A percentile compares a stretch with the other conserved stretches of the same genome.
These are phyloP conservation scores for Homalodisca vitripennis DNA, from an alignment of 1,140 invertebrate genomes.

Conservation along the genomic window DNA sequence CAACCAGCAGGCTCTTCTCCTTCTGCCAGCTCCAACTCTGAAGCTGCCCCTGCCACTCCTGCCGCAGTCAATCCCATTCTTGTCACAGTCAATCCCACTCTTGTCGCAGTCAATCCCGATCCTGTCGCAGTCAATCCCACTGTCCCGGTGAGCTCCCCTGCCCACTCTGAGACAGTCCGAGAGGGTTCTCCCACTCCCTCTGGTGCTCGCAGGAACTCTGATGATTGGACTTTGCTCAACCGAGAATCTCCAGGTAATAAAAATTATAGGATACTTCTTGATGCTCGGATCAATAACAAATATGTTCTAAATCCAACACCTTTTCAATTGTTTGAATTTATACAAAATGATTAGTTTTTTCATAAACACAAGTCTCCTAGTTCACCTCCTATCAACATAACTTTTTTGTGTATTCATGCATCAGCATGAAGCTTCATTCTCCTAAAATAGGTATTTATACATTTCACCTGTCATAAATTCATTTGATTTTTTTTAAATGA, in stretches of 20 bases:
- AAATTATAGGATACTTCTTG: too few species aligned
- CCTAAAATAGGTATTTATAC: too few species aligned
- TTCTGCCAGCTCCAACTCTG: not conserved
- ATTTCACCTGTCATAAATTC: too few species aligned
- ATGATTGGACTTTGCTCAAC: slow-evolving; percentile 22
- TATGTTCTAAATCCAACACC: not conserved
- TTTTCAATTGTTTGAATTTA: not conserved
- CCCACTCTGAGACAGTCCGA: not conserved
- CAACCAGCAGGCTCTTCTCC: not conserved
- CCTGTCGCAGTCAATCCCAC: not conserved
- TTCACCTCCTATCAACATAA: too few species aligned
- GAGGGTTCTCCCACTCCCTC: too few species aligned
- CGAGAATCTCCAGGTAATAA: slow-evolving; percentile 5
- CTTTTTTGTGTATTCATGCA: too few species aligned
- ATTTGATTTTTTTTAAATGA: too few species aligned
- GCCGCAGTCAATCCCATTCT: not conserved
- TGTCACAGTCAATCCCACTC: not conserved
- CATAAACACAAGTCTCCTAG: too few species aligned
- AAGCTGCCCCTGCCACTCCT: slow-evolving; percentile 14
- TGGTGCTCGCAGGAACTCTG: slow-evolving; percentile 6
- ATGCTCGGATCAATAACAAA: too few species aligned
- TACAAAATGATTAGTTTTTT: too few species aligned
- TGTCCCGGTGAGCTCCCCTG: not conserved
- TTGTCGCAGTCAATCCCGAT: not conserved
- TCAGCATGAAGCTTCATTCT: too few species aligned